phyloP scores from a whole-genome alignment of 2,797 vertebrate species.

The Falco berigora region DNA sequence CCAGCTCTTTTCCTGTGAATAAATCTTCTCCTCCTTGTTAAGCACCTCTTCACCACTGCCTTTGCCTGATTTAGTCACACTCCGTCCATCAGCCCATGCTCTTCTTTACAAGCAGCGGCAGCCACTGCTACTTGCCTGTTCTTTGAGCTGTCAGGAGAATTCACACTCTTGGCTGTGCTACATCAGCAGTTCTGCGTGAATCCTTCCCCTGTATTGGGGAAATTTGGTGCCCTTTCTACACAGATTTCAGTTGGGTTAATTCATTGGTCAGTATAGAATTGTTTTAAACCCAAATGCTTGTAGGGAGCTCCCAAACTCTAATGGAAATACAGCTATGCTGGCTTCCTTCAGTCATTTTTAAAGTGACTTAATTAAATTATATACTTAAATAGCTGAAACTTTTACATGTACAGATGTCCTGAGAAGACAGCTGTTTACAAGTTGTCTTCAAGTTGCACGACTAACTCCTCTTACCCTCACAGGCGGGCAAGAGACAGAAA shows the following conservation, averaged over 20 bases:
- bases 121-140: neutral
- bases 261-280: neutral
- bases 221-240: neutral
- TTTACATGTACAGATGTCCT: neutral
- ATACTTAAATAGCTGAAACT: neutral
- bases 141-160: neutral
- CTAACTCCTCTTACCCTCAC: neutral
- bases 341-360: neutral
- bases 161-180: neutral
- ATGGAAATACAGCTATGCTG: neutral
- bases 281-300: neutral
- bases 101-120: neutral
- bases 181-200: neutral
- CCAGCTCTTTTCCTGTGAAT: slow-evolving; percentile 30
- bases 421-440: neutral
- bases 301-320: neutral
- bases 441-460: neutral
- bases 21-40: neutral
- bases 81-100: neutral
- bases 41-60: neutral
- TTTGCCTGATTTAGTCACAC: slow-evolving; percentile 10
- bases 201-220: neutral
- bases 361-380: neutral
- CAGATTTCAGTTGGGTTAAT: neutral
- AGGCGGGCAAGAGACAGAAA: neutral